A percentile compares a stretch with the other conserved stretches of the same genome.
phyloP scores from a whole-genome alignment of 2,888 invertebrate species.

The Ornithoptera priamus region DNA sequence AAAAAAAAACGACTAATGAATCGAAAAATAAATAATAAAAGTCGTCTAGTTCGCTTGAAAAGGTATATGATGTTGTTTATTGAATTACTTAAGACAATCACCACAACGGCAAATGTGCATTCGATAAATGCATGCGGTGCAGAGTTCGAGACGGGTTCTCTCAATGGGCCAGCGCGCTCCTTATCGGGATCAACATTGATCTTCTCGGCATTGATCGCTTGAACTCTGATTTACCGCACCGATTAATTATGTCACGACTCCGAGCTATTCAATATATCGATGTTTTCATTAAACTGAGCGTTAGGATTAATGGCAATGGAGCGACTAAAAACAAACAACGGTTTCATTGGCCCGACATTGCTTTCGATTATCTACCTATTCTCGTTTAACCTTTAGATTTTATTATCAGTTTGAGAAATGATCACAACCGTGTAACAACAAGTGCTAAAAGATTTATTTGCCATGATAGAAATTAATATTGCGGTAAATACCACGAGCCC shows the following conservation, averaged over 20 bases:
- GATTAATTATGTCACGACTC: constrained; percentile 31
- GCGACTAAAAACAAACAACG: constrained; percentile 17
- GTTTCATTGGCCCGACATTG: constrained; percentile 11
- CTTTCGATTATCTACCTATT: not conserved
- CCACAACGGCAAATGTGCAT: constrained; percentile 25
- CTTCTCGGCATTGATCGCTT: constrained; percentile 30
- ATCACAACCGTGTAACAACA: too few species aligned
- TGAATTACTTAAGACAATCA: constrained; percentile 22
- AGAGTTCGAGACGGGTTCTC: constrained; percentile 13
- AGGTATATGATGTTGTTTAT: constrained; percentile 15
- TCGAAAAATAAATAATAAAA: not conserved
- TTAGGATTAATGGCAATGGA: constrained; percentile 19
- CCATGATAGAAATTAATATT: too few species aligned
- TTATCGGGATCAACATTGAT: constrained; percentile 30
- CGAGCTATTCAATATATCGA: constrained; percentile 27
- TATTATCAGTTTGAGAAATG: not conserved
- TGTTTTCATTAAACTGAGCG: constrained; percentile 28
- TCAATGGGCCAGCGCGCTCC: constrained; percentile 18
- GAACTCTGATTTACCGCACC: constrained; percentile 30
- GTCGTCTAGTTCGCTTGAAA: not conserved
- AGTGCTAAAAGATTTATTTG: too few species aligned
- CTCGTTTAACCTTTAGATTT: not conserved
- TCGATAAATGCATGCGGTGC: constrained; percentile 24
- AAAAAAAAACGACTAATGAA: not conserved
- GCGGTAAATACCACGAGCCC: too few species aligned